phyloP scores from a whole-genome alignment of 2,797 vertebrate genomes.

The Hippopotamyrus pictus region DNA sequence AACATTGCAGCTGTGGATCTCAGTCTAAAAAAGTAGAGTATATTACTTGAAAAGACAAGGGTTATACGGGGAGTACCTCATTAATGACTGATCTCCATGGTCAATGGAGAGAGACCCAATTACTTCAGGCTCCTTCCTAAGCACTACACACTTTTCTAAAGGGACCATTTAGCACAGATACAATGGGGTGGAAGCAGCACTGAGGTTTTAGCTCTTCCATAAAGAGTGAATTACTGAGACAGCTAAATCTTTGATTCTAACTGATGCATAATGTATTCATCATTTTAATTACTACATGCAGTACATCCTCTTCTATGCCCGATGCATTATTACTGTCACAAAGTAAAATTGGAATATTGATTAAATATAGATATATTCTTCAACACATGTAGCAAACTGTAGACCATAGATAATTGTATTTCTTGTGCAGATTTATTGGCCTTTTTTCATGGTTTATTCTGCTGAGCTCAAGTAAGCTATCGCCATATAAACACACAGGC shows the following conservation, averaged over 20 bases:
- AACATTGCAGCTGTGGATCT: constrained; percentile 27
- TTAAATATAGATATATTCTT: background rate
- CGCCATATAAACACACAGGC: constrained; percentile 1
- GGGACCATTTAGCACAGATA: constrained; percentile 20
- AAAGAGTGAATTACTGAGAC: background rate
- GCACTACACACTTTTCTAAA: constrained; percentile 21
- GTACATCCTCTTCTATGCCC: background rate
- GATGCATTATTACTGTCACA: background rate
- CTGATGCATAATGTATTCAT: constrained; percentile 5
- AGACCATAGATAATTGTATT: background rate
- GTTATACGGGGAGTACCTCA: constrained; percentile 29
- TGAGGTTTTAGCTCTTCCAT: constrained; percentile 14
- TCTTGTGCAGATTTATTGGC: background rate
- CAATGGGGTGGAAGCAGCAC: constrained; percentile 12
- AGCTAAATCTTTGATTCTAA: constrained; percentile 15
- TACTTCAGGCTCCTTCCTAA: constrained; percentile 28
- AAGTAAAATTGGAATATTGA: background rate
- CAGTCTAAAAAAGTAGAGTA: constrained; percentile 53
- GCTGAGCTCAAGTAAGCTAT: background rate
- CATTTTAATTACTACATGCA: background rate
- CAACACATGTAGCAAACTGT: background rate
- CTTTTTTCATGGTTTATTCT: background rate
- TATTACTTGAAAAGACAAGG: constrained; percentile 46
- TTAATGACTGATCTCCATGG: constrained; percentile 50
- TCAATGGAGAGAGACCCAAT: constrained; percentile 42